phyloP scores from a whole-genome alignment of 2,113 vertebrate genomes.

The Chiloscyllium plagiosum region DNA sequence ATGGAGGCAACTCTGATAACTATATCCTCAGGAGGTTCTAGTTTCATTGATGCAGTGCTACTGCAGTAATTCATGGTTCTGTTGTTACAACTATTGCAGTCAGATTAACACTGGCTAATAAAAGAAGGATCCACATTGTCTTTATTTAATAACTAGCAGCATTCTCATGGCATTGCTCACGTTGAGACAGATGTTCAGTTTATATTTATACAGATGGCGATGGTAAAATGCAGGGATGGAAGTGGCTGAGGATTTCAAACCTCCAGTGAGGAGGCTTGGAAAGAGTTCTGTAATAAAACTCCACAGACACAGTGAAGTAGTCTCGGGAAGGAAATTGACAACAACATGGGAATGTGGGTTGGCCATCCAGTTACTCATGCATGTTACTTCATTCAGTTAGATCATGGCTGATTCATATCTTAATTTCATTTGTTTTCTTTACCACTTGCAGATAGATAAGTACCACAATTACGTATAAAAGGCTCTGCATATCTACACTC shows the following conservation, averaged over 20 bases:
- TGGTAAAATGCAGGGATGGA: not conserved
- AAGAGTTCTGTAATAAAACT: not conserved
- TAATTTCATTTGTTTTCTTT: not conserved
- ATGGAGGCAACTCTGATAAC: not conserved
- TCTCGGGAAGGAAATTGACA: not conserved
- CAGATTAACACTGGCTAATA: not conserved
- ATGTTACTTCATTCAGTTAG: not conserved
- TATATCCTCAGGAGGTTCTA: constrained; percentile 2
- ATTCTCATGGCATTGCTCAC: not conserved
- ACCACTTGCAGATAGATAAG: not conserved
- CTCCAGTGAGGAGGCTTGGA: not conserved
- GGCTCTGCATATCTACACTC: not conserved
- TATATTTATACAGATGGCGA: too few species aligned
- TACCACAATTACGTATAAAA: not conserved
- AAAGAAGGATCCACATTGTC: not conserved
- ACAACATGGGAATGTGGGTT: not conserved
- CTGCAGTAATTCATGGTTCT: not conserved
- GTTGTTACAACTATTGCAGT: not conserved
- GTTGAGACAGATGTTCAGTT: not conserved
- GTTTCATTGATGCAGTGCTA: not conserved
- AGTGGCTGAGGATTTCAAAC: not conserved
- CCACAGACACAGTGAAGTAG: not conserved
- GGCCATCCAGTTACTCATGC: not conserved
- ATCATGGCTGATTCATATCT: not conserved
- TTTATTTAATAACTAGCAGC: not conserved